phyloP scores from a whole-genome alignment of 2,113 vertebrate genomes.

The Cichladusa arquata region DNA sequence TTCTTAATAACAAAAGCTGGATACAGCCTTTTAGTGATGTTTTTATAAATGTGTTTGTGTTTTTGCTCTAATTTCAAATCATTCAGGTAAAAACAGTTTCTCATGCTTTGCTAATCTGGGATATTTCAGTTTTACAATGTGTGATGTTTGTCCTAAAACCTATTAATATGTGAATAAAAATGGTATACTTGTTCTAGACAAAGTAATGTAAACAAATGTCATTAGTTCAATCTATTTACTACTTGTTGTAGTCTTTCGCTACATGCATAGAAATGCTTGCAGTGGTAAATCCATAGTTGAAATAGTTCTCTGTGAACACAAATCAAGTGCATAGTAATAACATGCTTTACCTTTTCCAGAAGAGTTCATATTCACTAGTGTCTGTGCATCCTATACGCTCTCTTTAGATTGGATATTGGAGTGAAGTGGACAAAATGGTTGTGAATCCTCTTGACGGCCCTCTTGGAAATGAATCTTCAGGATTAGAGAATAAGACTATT shows the following conservation, averaged over 20 bases:
- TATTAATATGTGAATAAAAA: not conserved
- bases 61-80: not conserved
- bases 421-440: slow-evolving; percentile 97
- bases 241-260: not conserved
- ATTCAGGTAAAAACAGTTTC: not conserved
- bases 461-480: slow-evolving; percentile 88
- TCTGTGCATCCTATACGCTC: slow-evolving; percentile 51
- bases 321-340: not conserved
- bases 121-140: not conserved
- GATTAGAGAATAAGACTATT: slow-evolving; percentile 97
- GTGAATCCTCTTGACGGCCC: slow-evolving; percentile 91
- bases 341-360: not conserved
- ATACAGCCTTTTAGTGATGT: not conserved
- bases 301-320: not conserved
- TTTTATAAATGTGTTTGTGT: not conserved
- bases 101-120: not conserved
- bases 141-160: not conserved
- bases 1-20: not conserved
- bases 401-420: slow-evolving; percentile 97
- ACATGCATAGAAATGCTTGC: not conserved
- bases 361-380: not conserved
- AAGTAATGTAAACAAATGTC: not conserved
- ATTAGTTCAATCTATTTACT: not conserved
- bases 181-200: not conserved
- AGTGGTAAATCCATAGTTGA: not conserved